These are phyloP conservation scores for Amazona finschi DNA, from an alignment of 2,797 vertebrate genomes.

Conservation along the genomic window DNA sequence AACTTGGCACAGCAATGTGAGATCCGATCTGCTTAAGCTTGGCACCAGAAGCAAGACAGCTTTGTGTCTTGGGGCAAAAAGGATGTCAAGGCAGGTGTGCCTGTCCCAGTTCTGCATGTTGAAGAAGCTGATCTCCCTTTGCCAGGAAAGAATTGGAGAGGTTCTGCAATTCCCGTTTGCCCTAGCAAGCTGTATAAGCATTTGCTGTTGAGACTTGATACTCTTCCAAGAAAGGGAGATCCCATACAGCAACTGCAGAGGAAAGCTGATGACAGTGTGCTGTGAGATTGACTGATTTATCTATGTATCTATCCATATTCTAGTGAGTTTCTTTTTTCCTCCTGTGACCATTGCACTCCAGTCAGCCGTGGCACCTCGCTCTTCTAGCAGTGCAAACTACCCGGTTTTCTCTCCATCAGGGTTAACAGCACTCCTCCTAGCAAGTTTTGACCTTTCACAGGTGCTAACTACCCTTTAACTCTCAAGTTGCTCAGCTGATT, in stretches of 20 bases:
- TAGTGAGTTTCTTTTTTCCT: too few species aligned
- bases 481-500: not conserved
- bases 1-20: not conserved
- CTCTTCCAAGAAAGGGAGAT: not conserved
- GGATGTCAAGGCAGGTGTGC: not conserved
- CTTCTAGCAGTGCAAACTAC: not conserved
- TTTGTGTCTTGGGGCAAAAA: not conserved
- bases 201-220: not conserved
- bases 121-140: not conserved
- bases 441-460: not conserved
- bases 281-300: not conserved
- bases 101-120: not conserved
- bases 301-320: not conserved
- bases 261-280: not conserved
- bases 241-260: not conserved
- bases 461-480: not conserved
- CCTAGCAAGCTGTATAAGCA: not conserved
- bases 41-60: rapidly evolving
- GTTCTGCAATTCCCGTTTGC: not conserved
- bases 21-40: not conserved
- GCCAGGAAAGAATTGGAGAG: not conserved
- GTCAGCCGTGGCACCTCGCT: not conserved
- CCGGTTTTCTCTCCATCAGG: not conserved
- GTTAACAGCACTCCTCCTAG: not conserved
- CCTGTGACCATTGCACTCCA: not conserved